Base-by-base conservation (phyloP, 1,140 invertebrate genomes). In the Bombus vancouverensis region DNA sequence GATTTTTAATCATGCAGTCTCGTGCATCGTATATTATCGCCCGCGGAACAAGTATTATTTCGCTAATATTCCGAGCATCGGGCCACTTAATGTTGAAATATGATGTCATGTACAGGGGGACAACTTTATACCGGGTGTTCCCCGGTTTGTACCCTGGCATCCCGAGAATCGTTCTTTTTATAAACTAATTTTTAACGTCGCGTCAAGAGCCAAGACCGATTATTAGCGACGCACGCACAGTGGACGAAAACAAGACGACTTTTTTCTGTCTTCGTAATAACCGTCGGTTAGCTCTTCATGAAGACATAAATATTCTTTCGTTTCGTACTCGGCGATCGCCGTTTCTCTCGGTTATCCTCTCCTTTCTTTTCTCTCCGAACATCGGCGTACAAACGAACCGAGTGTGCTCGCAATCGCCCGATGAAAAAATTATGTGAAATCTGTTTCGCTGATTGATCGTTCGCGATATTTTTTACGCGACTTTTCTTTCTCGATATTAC, bases 71-170 rank as follows among this genome's bases (percentile, higher is more conserved):
- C 71, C 59, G 10, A 39, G n/a, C 83, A 80, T 72, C 78, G 44
- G 78, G 59, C 78, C 71, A 85, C 71, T 85, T 81, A 85, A 81
- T 68, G 39, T 15, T 85, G 77, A 85, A 85, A 80, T 85, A 85
- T 39, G 76, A 80, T 8, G 37, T 34, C 53, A 32, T 37, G 68
- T 28, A 42, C 74, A 25, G 18, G 44, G 47, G 76, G 57, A 72
- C 83, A 72, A 65, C 77, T 85, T 68, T 59, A 79, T 72, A 80
- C 83, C n/a, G 83, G 39, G 42, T 44, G 83, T 85, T 65, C 44
- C 9, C 3, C 37, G 0, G 53, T 9, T 6, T 15, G 18, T 34
- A 70, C 32, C 34, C 32, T 6, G 73, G 3, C 22, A 18, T 53
- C n/a, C n/a, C 0, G 13, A 15, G 28, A 5, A 57, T 78, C 22